Base-by-base conservation (phyloP, 2,797 vertebrate species). In the Gila robusta region DNA sequence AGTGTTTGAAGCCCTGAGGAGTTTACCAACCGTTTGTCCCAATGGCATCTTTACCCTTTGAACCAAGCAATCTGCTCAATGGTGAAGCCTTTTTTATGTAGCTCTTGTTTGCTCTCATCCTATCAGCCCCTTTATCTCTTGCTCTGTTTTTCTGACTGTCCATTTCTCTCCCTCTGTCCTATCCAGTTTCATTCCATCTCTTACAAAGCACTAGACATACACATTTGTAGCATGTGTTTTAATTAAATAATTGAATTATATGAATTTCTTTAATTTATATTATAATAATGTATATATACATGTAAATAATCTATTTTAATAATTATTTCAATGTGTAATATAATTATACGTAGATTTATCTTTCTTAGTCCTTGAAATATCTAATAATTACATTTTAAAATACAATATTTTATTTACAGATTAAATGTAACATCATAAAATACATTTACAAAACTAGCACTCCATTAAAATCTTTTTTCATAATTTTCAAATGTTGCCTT, bases 1-100 rank as follows among this genome's bases (percentile, higher is more conserved):
- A 86, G 76, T 28, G 67, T 83, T 79, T 84, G 54, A 83, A 83
- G 52, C 80, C 79, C 86, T 76, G 86, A 62, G 72, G 82, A 89
- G 73, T 89, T 82, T 87, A 26, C n/a, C 74, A 67, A 77, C 72
- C 70, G 19, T 82, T 64, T 79, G 59, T 77, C 74, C 78, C 84
- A 64, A 52, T 66, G 41, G 54, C 23, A 12, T 83, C 73, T 83
- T 79, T 88, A 86, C 74, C 87, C 84, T 74, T 86, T 86, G 80
- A 88, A 83, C 80, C 44, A 79, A 83, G 56, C 84, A 86, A 73
- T 82, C 79, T 88, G 79, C 79, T 85, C 59, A 81, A 59, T 41
- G 35, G 44, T 41, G 47, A 59, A 26, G 11, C 19, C 70, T 35
- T 71, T 82, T 82, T 74, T 73, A 81, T 69, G 70, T 44, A 69